phyloP scores from a whole-genome alignment of 2,113 vertebrate genomes.

The Glareola pratincola region DNA sequence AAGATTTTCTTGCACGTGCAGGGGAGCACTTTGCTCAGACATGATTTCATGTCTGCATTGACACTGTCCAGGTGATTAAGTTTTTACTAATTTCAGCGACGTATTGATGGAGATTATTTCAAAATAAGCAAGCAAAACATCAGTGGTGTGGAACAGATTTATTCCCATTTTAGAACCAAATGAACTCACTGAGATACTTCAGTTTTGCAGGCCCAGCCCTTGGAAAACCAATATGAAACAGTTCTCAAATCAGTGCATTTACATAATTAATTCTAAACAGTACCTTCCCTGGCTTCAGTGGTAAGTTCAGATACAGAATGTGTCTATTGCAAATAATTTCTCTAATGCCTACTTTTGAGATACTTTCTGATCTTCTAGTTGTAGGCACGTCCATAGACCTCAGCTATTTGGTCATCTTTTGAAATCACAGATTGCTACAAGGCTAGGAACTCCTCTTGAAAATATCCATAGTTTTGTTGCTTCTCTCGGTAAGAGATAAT shows the following conservation, averaged over 20 bases:
- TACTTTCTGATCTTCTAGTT: neutral
- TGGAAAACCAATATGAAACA: neutral
- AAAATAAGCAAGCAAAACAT: neutral
- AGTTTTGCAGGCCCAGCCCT: neutral
- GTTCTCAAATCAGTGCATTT: neutral
- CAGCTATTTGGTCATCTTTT: neutral
- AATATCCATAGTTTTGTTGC: neutral
- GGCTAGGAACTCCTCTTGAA: neutral
- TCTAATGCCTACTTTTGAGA: neutral
- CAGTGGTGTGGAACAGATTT: neutral
- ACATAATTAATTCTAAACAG: neutral
- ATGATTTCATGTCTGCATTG: rapidly evolving
- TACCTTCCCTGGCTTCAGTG: neutral
- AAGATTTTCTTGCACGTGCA: neutral
- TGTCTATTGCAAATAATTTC: neutral
- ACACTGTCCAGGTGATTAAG: neutral
- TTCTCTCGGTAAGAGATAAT: neutral
- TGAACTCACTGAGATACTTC: neutral
- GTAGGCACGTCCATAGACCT: neutral
- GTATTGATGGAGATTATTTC: neutral
- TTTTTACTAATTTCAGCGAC: neutral
- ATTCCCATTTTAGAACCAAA: neutral
- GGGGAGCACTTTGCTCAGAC: neutral
- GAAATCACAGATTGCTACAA: neutral
- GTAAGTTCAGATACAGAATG: neutral